Conservation (phyloP, 2,888 invertebrate species). For the Orthosia incerta region DNA sequence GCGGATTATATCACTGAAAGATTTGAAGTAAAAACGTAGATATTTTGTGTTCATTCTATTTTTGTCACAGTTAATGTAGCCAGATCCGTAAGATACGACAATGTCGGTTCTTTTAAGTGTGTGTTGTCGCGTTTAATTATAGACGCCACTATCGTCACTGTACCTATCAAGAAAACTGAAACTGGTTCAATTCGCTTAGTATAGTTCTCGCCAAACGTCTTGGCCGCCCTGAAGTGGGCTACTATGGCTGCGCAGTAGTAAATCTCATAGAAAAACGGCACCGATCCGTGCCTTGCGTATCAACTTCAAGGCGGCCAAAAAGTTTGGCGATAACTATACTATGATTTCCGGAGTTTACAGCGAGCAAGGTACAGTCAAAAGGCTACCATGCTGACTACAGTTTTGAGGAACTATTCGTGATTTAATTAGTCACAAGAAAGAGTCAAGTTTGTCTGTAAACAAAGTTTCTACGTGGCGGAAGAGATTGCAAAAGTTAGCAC, state of each 20-base stretch:
- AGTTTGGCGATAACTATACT: no score
- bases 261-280: no score
- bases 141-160: not conserved
- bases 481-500: constrained; percentile 77
- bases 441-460: constrained; percentile 64
- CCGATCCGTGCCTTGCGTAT: no score
- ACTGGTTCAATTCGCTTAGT: not conserved
- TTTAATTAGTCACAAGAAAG: constrained; percentile 47
- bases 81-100: not conserved
- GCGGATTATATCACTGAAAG: constrained; percentile 41
- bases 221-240: no score
- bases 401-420: constrained; percentile 25
- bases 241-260: no score
- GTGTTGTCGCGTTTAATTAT: constrained; percentile 8
- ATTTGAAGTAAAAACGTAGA: constrained; percentile 28
- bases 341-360: constrained; percentile 4
- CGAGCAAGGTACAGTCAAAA: not conserved
- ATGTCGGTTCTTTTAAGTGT: not conserved
- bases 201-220: no score
- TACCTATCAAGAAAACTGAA: constrained; percentile 4
- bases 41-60: constrained; percentile 48
- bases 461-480: constrained; percentile 68
- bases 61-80: constrained; percentile 29
- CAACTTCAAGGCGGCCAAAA: no score
- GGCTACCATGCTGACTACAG: not conserved